Conservation (phyloP, 2,888 invertebrate genomes). For the Agelastica alni region DNA sequence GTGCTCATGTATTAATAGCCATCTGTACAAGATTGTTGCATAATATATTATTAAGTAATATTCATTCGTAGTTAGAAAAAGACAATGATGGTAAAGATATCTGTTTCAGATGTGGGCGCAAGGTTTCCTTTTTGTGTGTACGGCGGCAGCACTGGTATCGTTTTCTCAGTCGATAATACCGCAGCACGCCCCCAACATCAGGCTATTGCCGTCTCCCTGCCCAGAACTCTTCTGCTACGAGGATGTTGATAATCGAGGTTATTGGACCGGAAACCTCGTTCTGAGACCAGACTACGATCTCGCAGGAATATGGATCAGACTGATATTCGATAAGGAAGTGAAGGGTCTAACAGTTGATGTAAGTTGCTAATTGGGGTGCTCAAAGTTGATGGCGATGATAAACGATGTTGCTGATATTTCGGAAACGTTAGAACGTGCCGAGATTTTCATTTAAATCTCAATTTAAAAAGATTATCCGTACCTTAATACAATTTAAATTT, state of each 20-base stretch:
- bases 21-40: too few species aligned
- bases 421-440: too few species aligned
- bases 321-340: slow-evolving; percentile 41
- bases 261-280: slow-evolving; percentile 41
- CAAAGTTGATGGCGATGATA: neutral
- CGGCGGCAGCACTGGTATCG: slow-evolving; percentile 30
- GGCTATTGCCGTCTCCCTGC: slow-evolving; percentile 42
- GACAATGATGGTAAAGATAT: too few species aligned
- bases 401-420: too few species aligned
- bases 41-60: too few species aligned
- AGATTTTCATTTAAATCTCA: too few species aligned
- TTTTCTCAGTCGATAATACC: neutral
- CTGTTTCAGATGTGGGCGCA: slow-evolving; percentile 22
- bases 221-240: slow-evolving; percentile 45
- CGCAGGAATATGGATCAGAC: slow-evolving; percentile 44
- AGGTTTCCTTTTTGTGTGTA: slow-evolving; percentile 6
- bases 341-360: slow-evolving; percentile 36
- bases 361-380: slow-evolving; percentile 26
- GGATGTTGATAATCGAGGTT: slow-evolving; percentile 32
- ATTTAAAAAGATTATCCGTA: too few species aligned
- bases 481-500: too few species aligned
- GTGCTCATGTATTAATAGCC: too few species aligned
- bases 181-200: too few species aligned
- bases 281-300: slow-evolving; percentile 41
- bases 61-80: too few species aligned